Base-by-base conservation (phyloP, 2,888 invertebrate species). In the Tetragonula carbonaria region DNA sequence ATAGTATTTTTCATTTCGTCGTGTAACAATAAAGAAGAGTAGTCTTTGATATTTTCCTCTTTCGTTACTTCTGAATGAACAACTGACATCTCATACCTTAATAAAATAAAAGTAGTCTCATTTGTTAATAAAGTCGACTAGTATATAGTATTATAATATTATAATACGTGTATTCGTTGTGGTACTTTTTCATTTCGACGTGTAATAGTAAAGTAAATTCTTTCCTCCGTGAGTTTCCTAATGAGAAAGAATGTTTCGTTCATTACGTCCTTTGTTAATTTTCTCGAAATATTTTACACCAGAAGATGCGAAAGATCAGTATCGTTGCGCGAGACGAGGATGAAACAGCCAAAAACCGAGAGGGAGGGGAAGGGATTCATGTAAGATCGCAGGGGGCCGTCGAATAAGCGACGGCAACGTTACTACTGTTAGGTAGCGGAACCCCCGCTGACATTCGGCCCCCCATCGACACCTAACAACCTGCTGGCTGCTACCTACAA, bases 391-490 rank as follows among this genome's bases (percentile, higher is more conserved):
- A 82, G 90, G 88, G 88, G 88, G 88, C 80, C 87, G 78, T 84
- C 80, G 87, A 91, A 90, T 90, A 87, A 88, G 80, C 87, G 88
- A 90, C 74, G 86, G 79, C 78, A 84, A 79, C 78, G 82, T 86
- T 87, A 88, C 88, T 85, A 82, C 86, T 85, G 89, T 84, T 90
- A 79, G 88, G 88, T 88, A 86, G 86, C 85, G 87, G 89, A 89
- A 90, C 87, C 91, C 94, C 93, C 86, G 92, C 93, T 92, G 94
- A 84, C 91, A 88, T 88, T 88, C 86, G 88, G 90, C 33, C 91
- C 92, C 93, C 93, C 92, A 92, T 90, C 89, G 92, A 90, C 91
- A 92, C 92, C 93, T 92, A 92, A 92, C 91, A 92, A 91, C 89
- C 91, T 87, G 90, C 91, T 89, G 90, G 91, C 92, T 90, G 88